These are phyloP conservation scores for Stictonetta naevosa DNA, from an alignment of 2,113 vertebrate genomes.

Conservation along the genomic window DNA sequence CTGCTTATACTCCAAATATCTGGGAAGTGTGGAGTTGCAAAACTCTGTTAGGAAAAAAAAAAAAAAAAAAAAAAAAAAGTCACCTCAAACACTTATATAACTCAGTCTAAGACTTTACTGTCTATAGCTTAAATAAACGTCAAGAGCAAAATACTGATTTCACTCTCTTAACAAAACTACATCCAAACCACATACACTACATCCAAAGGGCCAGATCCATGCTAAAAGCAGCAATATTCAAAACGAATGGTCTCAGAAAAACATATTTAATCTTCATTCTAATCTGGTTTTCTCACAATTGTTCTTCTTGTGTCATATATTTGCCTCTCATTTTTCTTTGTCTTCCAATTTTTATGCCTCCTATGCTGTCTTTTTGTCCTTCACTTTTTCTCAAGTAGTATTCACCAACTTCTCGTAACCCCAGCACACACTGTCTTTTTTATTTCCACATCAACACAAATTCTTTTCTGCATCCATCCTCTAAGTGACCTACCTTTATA, in stretches of 20 bases:
- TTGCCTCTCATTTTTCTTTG: background rate
- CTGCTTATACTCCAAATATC: slow-evolving; percentile 26
- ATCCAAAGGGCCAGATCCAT: background rate
- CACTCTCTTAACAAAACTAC: background rate
- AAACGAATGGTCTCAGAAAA: background rate
- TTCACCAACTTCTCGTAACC: background rate
- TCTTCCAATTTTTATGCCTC: background rate
- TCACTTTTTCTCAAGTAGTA: background rate
- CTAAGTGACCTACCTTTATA: background rate
- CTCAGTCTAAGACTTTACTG: background rate
- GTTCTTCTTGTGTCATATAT: background rate
- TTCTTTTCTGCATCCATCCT: background rate
- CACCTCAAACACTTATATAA: background rate
- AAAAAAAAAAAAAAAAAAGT: background rate
- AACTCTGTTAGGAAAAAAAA: background rate
- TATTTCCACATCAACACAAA: background rate
- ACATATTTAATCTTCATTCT: background rate
- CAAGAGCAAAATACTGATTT: background rate
- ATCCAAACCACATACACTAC: background rate
- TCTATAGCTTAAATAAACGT: background rate
- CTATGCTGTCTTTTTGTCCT: background rate
- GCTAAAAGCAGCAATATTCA: background rate
- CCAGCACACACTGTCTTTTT: background rate
- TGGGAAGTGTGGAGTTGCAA: background rate
- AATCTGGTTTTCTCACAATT: background rate